A percentile compares a stretch with the other conserved stretches of the same genome.
Conservation (phyloP, 2,888 invertebrate genomes). For the Drosophila flavopinicola region DNA sequence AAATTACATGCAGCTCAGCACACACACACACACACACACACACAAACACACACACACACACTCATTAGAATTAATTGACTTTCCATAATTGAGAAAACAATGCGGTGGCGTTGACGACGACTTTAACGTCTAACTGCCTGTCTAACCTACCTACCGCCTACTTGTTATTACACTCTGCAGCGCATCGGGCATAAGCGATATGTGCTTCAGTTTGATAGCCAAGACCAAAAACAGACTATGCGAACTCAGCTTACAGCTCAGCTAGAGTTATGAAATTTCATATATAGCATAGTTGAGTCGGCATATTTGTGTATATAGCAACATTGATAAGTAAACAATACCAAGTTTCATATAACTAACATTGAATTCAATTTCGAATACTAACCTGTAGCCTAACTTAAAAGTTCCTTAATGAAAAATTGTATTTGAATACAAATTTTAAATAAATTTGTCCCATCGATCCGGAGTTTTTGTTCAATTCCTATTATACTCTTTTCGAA, state of each 20-base stretch:
- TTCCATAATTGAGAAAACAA: constrained; percentile 81
- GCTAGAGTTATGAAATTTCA: background rate
- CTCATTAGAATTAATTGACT: constrained; percentile 82
- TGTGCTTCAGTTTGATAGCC: background rate
- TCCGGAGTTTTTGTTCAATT: too few species aligned
- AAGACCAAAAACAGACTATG: too few species aligned
- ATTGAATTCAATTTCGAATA: too few species aligned
- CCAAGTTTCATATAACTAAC: too few species aligned
- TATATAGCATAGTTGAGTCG: background rate
- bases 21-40: constrained; percentile 42
- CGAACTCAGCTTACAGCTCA: background rate
- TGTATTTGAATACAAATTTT: too few species aligned
- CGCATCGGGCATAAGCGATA: constrained; percentile 5
- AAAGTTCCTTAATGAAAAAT: too few species aligned
- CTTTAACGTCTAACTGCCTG: constrained; percentile 35
- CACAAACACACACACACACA: constrained; percentile 41
- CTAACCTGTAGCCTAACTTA: too few species aligned
- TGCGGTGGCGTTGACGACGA: constrained; percentile 71
- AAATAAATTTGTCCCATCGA: too few species aligned
- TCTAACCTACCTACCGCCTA: constrained; percentile 34
- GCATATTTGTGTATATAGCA: too few species aligned
- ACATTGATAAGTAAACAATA: too few species aligned
- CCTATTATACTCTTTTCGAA: too few species aligned
- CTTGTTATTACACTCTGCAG: constrained; percentile 15
- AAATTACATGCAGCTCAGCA: constrained; percentile 74